Percentiles rank a stretch among this genome's conserved stretches.
Conservation (phyloP, 2,888 invertebrate species). For the Actias luna region DNA sequence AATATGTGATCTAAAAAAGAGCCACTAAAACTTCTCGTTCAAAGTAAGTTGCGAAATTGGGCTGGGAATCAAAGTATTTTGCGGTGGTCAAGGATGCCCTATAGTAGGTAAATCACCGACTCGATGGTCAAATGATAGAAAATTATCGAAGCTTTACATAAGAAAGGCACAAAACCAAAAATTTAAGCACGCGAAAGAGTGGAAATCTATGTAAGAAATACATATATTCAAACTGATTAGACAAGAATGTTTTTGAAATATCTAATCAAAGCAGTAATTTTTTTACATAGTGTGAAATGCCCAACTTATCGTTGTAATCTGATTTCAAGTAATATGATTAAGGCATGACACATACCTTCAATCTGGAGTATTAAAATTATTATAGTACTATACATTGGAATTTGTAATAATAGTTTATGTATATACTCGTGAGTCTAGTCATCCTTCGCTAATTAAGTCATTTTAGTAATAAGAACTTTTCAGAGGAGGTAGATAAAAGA, state of each 20-base stretch:
- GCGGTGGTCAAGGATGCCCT: not conserved
- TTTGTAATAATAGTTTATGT: not conserved
- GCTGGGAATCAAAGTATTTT: not conserved
- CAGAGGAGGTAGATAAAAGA: not conserved
- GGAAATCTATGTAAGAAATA: not conserved
- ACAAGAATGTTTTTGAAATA: not conserved
- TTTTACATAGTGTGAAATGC: conserved; percentile 40
- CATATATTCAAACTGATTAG: not conserved
- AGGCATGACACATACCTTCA: conserved; percentile 28
- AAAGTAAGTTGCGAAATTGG: not conserved
- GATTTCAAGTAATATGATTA: conserved; percentile 59
- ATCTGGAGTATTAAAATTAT: not conserved
- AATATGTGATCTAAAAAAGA: too few relatives aligned
- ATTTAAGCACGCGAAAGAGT: not conserved
- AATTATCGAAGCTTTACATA: not conserved
- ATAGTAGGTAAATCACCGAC: not conserved
- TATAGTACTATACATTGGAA: not conserved
- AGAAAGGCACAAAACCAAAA: not conserved
- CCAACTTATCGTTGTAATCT: conserved; percentile 49
- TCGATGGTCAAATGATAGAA: not conserved
- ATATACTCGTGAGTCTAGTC: too few relatives aligned
- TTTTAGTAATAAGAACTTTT: not conserved
- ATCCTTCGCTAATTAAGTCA: too few relatives aligned
- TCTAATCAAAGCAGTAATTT: conserved; percentile 33
- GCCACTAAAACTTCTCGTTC: too few relatives aligned